These are phyloP conservation scores for Esperia sulphurella DNA, from an alignment of 2,888 invertebrate genomes.

Conservation along the genomic window DNA sequence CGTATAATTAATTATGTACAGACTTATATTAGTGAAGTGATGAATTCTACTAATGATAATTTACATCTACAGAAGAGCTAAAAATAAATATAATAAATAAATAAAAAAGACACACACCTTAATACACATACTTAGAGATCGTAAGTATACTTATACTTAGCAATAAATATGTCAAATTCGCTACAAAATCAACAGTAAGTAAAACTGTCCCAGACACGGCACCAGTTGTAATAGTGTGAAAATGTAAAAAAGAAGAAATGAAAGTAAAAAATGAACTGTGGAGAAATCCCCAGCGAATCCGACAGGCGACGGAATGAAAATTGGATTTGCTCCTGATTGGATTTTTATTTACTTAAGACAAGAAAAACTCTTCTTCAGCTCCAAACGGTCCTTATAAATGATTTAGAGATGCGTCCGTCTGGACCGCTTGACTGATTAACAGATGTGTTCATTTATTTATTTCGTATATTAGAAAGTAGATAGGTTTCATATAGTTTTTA, in stretches of 20 bases:
- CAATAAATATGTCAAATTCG: too few species aligned
- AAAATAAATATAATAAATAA: too few species aligned
- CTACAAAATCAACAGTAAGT: too few species aligned
- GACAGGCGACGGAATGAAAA: conserved; percentile 71
- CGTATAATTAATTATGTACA: too few species aligned
- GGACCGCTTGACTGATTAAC: conserved; percentile 47
- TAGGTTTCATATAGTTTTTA: neutral
- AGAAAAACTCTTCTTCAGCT: conserved; percentile 62
- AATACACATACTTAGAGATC: too few species aligned
- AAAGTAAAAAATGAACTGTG: conserved; percentile 47
- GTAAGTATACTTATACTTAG: too few species aligned
- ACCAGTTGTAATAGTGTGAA: conserved; percentile 4
- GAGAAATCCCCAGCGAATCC: conserved; percentile 64
- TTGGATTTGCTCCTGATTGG: conserved; percentile 78
- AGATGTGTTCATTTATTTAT: neutral
- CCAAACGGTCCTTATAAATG: conserved; percentile 71
- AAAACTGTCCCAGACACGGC: too few species aligned
- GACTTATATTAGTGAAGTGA: too few species aligned
- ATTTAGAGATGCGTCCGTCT: conserved; percentile 46
- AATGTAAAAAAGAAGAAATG: neutral
- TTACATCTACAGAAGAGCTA: too few species aligned
- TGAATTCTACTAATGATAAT: too few species aligned
- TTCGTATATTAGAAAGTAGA: neutral
- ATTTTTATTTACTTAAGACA: conserved; percentile 80
- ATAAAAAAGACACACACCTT: too few species aligned